phyloP scores from a whole-genome alignment of 2,113 vertebrate species.

The Synodontis membranacea region DNA sequence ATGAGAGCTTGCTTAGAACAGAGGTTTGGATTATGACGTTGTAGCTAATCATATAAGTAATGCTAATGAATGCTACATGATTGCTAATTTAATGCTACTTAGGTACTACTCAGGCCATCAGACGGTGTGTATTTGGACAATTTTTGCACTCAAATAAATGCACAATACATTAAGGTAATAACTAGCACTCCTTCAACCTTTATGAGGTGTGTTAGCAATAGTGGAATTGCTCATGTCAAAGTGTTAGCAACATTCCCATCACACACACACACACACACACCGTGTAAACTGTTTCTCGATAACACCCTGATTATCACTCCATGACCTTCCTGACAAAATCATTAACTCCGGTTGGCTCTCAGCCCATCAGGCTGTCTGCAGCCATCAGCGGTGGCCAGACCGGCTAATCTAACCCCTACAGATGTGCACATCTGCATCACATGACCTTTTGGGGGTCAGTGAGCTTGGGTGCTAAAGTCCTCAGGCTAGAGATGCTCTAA shows the following conservation, averaged over 20 bases:
- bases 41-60: background rate
- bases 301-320: conserved; percentile 8
- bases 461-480: background rate
- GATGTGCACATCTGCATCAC: conserved; percentile 31
- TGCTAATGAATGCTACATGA: background rate
- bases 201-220: background rate
- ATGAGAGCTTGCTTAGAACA: background rate
- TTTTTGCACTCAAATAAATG: background rate
- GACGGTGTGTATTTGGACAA: background rate
- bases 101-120: too few species aligned
- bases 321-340: conserved; percentile 44
- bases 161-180: background rate
- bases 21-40: background rate
- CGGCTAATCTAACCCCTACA: conserved; percentile 20
- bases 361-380: conserved; percentile 27
- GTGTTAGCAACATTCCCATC: background rate
- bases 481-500: background rate
- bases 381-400: conserved; percentile 17
- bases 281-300: background rate
- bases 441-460: conserved; percentile 26
- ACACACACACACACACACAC: conserved; percentile 7
- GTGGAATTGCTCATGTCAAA: background rate
- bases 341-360: conserved; percentile 36
- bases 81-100: background rate
- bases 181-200: conserved; percentile 23